These are phyloP conservation scores for Tupaia tana DNA, from an alignment of 2,113 vertebrate species.

Conservation along the genomic window DNA sequence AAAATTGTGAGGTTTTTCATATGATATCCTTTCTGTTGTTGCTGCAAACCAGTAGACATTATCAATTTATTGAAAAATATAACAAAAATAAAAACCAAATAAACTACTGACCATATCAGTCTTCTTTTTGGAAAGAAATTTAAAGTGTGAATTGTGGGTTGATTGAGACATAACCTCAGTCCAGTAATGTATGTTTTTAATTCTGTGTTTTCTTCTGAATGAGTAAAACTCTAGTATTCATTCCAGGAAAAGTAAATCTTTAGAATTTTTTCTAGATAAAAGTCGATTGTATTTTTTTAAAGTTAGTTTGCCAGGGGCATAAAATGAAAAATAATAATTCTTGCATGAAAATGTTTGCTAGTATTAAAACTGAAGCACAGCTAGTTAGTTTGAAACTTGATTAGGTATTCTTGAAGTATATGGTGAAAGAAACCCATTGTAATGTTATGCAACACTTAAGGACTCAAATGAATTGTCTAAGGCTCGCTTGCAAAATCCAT, in stretches of 20 bases:
- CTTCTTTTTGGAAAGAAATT: not conserved
- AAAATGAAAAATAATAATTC: slow-evolving; percentile 54
- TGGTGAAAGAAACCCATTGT: slow-evolving; percentile 7
- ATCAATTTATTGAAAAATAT: slow-evolving; percentile 25
- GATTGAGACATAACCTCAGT: not conserved
- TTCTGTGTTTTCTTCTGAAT: slow-evolving; percentile 34
- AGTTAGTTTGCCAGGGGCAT: slow-evolving; percentile 15
- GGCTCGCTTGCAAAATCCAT: slow-evolving; percentile 62
- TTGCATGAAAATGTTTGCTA: slow-evolving; percentile 33
- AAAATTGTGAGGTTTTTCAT: not conserved
- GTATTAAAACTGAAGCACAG: slow-evolving; percentile 50
- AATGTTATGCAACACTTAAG: not conserved
- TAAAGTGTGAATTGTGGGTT: not conserved
- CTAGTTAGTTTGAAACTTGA: slow-evolving; percentile 10
- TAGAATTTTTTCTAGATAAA: slow-evolving; percentile 18
- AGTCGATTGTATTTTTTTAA: slow-evolving; percentile 43
- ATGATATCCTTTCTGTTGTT: not conserved
- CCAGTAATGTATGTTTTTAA: not conserved
- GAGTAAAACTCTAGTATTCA: not conserved
- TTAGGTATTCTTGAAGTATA: slow-evolving; percentile 41
- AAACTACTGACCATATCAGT: not conserved
- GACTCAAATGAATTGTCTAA: slow-evolving; percentile 58
- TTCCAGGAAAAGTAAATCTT: not conserved
- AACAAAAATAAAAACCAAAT: not conserved
- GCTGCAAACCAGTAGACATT: not conserved